Evolutionary conservation across 2,888 invertebrate genomes (phyloP).

Genomic region (Drosophila formosana): DNA sequence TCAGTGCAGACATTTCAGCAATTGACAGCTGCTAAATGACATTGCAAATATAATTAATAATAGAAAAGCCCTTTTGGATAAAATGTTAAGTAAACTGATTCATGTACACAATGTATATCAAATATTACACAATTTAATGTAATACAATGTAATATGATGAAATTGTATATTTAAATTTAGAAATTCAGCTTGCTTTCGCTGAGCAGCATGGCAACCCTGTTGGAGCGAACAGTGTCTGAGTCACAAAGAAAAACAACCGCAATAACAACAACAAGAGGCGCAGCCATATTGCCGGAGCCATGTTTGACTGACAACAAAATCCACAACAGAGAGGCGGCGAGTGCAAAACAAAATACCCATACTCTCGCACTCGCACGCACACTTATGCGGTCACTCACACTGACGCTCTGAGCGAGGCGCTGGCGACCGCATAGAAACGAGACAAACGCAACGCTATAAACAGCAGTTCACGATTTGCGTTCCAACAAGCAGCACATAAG

Average conservation of each 20-base stretch:
- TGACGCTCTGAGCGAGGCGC: slow-evolving; percentile 38
- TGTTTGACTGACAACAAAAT: slow-evolving; percentile 72
- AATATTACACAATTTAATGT: background rate
- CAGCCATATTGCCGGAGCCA: slow-evolving; percentile 80
- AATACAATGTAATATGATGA: background rate
- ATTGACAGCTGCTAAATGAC: slow-evolving; percentile 25
- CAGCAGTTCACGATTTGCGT: slow-evolving; percentile 79
- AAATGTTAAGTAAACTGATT: slow-evolving; percentile 1
- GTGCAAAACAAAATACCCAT: slow-evolving; percentile 71
- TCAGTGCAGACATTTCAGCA: slow-evolving; percentile 29
- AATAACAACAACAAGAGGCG: slow-evolving; percentile 46
- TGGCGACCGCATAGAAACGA: slow-evolving; percentile 77
- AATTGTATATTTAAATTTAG: slow-evolving; percentile 3
- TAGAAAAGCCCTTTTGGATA: slow-evolving; percentile 5
- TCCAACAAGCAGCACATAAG: slow-evolving; percentile 67
- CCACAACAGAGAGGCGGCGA: slow-evolving; percentile 56
- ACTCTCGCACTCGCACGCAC: slow-evolving; percentile 30
- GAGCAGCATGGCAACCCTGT: slow-evolving; percentile 53
- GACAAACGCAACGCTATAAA: slow-evolving; percentile 76
- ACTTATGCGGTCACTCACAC: slow-evolving; percentile 43
- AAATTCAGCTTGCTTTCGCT: slow-evolving; percentile 4
- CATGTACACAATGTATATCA: background rate
- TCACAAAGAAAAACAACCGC: slow-evolving; percentile 59
- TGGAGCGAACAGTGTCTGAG: slow-evolving; percentile 41
- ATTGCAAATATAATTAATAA: slow-evolving; percentile 19